These are phyloP conservation scores for Hydropotes inermis DNA, from an alignment of 2,113 vertebrate genomes.

Conservation along the genomic window DNA sequence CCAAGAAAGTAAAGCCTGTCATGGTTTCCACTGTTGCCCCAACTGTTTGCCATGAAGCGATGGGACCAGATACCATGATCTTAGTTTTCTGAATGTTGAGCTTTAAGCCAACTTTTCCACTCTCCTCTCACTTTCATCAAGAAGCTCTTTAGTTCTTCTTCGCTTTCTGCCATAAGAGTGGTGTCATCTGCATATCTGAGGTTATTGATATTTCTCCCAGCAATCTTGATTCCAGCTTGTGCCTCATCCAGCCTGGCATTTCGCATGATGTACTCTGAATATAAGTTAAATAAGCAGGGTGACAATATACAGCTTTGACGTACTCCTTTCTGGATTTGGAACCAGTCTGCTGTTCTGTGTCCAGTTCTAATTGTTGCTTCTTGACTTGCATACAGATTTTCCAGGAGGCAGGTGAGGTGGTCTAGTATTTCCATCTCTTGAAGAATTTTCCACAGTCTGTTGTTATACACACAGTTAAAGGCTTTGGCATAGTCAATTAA, in stretches of 20 bases:
- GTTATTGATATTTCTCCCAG: not conserved
- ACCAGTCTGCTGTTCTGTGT: not conserved
- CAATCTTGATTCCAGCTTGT: not conserved
- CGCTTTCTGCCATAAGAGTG: rapidly evolving
- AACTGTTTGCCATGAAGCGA: not conserved
- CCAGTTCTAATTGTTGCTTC: no score
- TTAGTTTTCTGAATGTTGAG: not conserved
- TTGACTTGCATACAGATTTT: no score
- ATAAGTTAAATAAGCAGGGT: not conserved
- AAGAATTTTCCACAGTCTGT: no score
- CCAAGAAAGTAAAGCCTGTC: not conserved
- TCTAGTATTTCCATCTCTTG: no score
- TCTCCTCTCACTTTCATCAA: not conserved
- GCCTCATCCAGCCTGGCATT: not conserved
- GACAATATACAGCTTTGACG: not conserved
- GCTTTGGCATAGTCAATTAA: not conserved
- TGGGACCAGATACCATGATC: not conserved
- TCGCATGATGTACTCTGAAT: not conserved
- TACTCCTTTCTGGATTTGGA: not conserved
- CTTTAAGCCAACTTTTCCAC: not conserved
- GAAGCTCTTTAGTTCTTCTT: not conserved
- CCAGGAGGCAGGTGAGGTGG: no score
- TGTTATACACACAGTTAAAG: not conserved
- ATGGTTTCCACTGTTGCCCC: not conserved
- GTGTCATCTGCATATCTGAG: not conserved